A percentile compares a stretch with the other conserved stretches of the same genome.
Evolutionary conservation across 2,888 invertebrate species (phyloP).

Genomic region (Merodon equestris): DNA sequence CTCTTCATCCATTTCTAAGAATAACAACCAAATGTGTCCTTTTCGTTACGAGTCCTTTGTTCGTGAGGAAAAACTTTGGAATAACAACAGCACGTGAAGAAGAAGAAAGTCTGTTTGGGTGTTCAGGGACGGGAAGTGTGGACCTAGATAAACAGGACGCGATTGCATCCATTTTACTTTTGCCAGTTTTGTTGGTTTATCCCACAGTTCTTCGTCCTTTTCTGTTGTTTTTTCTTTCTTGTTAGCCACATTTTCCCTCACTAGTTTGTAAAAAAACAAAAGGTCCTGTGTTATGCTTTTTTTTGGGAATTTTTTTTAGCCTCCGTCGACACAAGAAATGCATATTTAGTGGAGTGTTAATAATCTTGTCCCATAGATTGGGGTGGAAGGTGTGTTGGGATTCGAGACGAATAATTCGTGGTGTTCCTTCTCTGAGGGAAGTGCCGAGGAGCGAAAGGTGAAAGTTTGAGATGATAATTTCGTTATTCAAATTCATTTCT

Average conservation of each 20-base stretch:
- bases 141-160: constrained; percentile 61
- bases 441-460: constrained; percentile 51
- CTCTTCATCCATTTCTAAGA: constrained; percentile 60
- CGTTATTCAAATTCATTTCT: constrained; percentile 69
- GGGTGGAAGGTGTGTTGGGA: constrained; percentile 59
- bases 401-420: constrained; percentile 27
- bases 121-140: constrained; percentile 19
- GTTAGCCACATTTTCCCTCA: too few relatives aligned
- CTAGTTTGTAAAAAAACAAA: background rate
- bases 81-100: constrained; percentile 47
- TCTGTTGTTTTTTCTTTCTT: too few relatives aligned
- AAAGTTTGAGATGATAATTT: constrained; percentile 69
- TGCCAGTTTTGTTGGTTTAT: constrained; percentile 63
- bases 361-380: constrained; percentile 75
- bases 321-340: constrained; percentile 73
- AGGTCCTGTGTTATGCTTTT: constrained; percentile 41
- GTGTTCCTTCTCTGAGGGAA: constrained; percentile 24
- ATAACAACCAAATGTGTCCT: constrained; percentile 61
- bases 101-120: too few relatives aligned
- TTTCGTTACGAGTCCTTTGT: constrained; percentile 1
- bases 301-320: background rate
- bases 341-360: constrained; percentile 79
- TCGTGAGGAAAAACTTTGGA: constrained; percentile 55
- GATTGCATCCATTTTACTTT: constrained; percentile 67
- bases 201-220: constrained; percentile 30